Conservation (phyloP, 1,140 invertebrate genomes). For the Ridgeia piscesae region DNA sequence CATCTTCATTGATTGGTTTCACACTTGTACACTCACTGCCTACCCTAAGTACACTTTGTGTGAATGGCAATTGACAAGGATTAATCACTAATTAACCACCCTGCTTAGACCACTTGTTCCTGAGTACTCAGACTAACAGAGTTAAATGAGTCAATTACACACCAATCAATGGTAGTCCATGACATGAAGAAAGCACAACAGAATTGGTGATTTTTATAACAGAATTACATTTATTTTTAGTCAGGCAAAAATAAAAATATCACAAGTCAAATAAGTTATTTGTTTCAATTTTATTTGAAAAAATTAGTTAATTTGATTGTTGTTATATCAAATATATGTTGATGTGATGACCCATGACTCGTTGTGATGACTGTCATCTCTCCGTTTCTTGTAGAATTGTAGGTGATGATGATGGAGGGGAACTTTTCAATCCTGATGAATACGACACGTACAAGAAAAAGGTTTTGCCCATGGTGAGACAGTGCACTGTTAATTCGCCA, state of each 20-base stretch:
- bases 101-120: too few species aligned
- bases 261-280: too few species aligned
- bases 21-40: not conserved
- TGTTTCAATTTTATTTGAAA: not conserved
- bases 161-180: too few species aligned
- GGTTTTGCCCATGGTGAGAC: constrained; percentile 51
- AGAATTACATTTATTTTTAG: too few species aligned
- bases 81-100: too few species aligned
- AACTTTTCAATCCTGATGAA: constrained; percentile 55
- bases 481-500: not conserved
- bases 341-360: not conserved
- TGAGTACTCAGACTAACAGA: too few species aligned
- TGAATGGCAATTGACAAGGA: too few species aligned
- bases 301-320: not conserved
- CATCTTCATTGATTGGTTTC: not conserved
- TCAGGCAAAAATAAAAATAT: too few species aligned
- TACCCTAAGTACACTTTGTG: not conserved
- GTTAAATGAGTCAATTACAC: too few species aligned
- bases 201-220: too few species aligned
- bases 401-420: constrained; percentile 58
- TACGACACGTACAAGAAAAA: constrained; percentile 59
- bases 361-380: not conserved
- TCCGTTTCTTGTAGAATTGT: constrained; percentile 52
- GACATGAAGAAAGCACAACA: too few species aligned
- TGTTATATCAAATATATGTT: not conserved